These are phyloP conservation scores for Tapera naevia DNA, from an alignment of 2,797 vertebrate species.

Conservation along the genomic window DNA sequence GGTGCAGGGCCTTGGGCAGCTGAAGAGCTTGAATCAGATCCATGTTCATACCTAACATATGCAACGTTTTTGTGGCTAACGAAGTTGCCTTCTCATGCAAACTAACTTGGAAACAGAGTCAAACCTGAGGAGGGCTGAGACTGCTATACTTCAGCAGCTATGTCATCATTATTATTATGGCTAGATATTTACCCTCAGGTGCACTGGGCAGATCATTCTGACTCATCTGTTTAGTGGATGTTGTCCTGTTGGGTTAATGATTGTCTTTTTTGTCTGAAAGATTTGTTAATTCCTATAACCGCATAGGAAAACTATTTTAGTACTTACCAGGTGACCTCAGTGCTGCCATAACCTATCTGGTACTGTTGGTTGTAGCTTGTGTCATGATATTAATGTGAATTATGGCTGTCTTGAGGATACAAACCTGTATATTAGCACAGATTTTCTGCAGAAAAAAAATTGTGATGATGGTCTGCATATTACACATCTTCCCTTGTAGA, in stretches of 20 bases:
- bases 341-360: conserved; percentile 29
- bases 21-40: conserved; percentile 45
- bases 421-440: neutral
- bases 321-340: neutral
- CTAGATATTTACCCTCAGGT: conserved; percentile 38
- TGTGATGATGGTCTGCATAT: neutral
- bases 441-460: neutral
- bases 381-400: conserved; percentile 37
- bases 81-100: neutral
- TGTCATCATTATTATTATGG: conserved; percentile 32
- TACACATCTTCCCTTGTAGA: neutral
- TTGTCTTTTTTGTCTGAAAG: conserved; percentile 31
- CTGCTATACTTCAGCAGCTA: neutral
- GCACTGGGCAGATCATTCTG: conserved; percentile 1
- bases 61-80: neutral
- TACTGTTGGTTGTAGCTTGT: neutral
- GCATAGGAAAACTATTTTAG: neutral
- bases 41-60: conserved; percentile 7
- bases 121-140: neutral
- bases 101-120: neutral
- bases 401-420: conserved; percentile 44
- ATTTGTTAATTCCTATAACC: conserved; percentile 41
- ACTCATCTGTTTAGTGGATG: conserved; percentile 2
- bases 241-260: neutral
- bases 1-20: no score